phyloP scores from a whole-genome alignment of 2,797 vertebrate species.

The Mormyrus hasselquistii region DNA sequence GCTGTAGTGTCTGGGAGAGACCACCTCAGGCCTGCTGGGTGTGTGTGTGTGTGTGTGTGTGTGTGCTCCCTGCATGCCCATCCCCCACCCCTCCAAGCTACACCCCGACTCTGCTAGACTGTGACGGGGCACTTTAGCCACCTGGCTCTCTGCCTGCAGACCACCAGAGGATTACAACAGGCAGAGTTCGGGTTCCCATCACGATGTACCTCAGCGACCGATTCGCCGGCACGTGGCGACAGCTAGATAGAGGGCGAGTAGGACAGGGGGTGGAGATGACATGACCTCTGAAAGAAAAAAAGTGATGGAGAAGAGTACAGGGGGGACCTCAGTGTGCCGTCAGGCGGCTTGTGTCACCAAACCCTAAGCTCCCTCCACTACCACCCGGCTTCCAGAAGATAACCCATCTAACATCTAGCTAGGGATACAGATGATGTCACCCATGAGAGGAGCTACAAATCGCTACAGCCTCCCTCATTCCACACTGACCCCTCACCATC shows the following conservation, averaged over 20 bases:
- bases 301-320: not conserved
- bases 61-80: not conserved
- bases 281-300: not conserved
- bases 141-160: not conserved
- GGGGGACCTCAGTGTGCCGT: conserved; percentile 1
- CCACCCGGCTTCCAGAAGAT: conserved; percentile 60
- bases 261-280: not conserved
- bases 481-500: not conserved
- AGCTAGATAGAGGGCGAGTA: not conserved
- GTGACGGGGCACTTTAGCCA: not conserved
- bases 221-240: not conserved
- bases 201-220: not conserved
- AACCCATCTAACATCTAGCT: conserved; percentile 58
- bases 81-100: not conserved
- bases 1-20: not conserved
- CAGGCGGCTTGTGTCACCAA: conserved; percentile 22
- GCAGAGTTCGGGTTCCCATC: not conserved
- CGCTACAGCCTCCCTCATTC: not conserved
- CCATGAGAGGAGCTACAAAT: conserved; percentile 25
- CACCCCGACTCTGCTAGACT: not conserved
- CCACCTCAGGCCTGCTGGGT: not conserved
- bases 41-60: not conserved
- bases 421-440: conserved; percentile 28
- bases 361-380: conserved; percentile 43
- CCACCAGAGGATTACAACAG: not conserved